Conservation (phyloP, 2,113 vertebrate species). For the Oreochromis niloticus region DNA sequence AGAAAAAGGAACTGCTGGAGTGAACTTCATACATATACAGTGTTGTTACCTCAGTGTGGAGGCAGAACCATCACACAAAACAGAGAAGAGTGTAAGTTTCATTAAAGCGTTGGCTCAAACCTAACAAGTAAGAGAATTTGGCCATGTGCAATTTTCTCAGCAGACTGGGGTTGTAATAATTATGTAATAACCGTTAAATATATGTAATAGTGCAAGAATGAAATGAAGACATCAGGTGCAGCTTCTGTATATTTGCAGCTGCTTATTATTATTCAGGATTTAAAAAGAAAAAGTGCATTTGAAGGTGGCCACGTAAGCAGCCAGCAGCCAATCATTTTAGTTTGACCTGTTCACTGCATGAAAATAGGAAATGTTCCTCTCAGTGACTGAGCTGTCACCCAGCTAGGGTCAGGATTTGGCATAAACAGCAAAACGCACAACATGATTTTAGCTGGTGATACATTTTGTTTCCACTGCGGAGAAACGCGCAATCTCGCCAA, state of each 20-base stretch:
- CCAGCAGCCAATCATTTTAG: not conserved
- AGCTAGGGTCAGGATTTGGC: not conserved
- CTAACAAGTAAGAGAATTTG: not conserved
- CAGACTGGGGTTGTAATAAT: not conserved
- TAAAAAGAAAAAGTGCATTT: not conserved
- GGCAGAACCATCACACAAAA: not conserved
- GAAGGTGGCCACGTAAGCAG: not conserved
- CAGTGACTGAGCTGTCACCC: not conserved
- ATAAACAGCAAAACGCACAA: not conserved
- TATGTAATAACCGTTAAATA: not conserved
- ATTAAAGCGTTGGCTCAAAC: not conserved
- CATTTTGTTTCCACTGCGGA: not conserved
- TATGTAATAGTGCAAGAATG: not conserved
- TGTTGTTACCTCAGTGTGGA: not conserved
- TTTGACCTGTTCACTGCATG: not conserved
- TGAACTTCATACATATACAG: not conserved
- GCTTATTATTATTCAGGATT: not conserved
- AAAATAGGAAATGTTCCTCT: not conserved
- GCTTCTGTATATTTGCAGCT: not conserved
- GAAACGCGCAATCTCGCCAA: not conserved
- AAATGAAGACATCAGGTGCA: not conserved
- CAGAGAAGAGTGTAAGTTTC: not conserved
- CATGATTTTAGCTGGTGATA: not conserved
- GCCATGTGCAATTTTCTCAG: not conserved
- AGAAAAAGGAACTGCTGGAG: not conserved